A percentile compares a stretch with the other conserved stretches of the same genome.
Evolutionary conservation across 1,140 invertebrate species (phyloP).

Genomic region (Drosophila obscura): DNA sequence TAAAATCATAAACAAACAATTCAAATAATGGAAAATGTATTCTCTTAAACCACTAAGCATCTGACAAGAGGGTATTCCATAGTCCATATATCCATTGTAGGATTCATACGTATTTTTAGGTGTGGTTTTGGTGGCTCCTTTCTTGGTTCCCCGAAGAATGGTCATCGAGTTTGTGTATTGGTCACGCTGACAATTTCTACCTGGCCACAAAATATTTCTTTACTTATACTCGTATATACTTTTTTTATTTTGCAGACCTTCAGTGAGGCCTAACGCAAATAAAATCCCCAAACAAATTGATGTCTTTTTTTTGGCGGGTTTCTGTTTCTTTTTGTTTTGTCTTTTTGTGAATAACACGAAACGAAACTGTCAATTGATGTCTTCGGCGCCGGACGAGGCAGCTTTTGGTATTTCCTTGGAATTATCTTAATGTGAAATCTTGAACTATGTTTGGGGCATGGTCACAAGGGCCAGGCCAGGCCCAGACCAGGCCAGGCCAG

Average conservation of each 20-base stretch:
- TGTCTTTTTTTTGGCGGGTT: constrained; percentile 10
- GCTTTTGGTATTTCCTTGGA: constrained; percentile 75
- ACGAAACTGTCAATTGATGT: constrained; percentile 78
- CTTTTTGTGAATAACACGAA: constrained; percentile 57
- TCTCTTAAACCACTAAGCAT: too few relatives aligned
- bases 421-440: constrained; percentile 82
- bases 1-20: too few relatives aligned
- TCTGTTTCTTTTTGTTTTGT: constrained; percentile 15
- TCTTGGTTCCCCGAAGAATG: constrained; percentile 55
- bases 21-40: too few relatives aligned
- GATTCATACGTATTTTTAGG: background rate
- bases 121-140: constrained; percentile 31
- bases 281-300: constrained; percentile 57
- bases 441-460: constrained; percentile 78
- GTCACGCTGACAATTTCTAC: constrained; percentile 62
- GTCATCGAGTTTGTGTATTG: constrained; percentile 47
- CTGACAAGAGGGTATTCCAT: too few relatives aligned
- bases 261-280: constrained; percentile 55
- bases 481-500: background rate
- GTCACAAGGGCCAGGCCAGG: constrained; percentile 57
- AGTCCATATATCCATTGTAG: too few relatives aligned
- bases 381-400: constrained; percentile 60
- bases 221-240: constrained; percentile 9
- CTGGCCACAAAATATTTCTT: constrained; percentile 47
- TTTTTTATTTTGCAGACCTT: constrained; percentile 58